These are phyloP conservation scores for Eupithecia pulchellata DNA, from an alignment of 2,888 invertebrate species.

Conservation along the genomic window DNA sequence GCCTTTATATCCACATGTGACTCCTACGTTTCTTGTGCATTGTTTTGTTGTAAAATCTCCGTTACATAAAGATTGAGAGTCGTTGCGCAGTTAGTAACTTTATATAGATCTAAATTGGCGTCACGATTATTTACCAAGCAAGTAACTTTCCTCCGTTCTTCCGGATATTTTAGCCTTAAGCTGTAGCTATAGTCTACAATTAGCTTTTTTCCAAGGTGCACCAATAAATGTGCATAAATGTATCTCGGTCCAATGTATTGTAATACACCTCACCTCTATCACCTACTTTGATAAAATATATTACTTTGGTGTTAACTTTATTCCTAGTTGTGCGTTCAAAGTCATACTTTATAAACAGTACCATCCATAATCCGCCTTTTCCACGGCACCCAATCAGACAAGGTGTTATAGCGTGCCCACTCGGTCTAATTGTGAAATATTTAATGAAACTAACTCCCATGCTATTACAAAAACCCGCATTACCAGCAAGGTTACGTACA, in stretches of 20 bases:
- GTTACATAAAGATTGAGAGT: conserved; percentile 19
- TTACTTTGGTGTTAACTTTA: too few relatives aligned
- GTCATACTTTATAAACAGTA: neutral
- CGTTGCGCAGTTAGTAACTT: neutral
- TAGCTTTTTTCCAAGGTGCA: too few relatives aligned
- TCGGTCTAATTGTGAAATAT: conserved; percentile 38
- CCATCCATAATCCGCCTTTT: neutral
- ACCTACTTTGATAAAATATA: too few relatives aligned
- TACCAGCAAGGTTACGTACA: conserved; percentile 34
- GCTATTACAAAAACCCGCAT: conserved; percentile 41
- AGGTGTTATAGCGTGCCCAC: conserved; percentile 1
- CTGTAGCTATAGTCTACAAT: too few relatives aligned
- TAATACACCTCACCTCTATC: too few relatives aligned
- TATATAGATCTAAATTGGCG: neutral
- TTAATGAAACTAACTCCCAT: conserved; percentile 36
- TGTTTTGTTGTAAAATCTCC: conserved; percentile 36
- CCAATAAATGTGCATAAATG: too few relatives aligned
- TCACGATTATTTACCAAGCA: neutral
- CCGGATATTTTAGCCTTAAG: too few relatives aligned
- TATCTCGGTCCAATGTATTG: too few relatives aligned
- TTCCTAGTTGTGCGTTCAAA: neutral
- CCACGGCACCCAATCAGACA: neutral
- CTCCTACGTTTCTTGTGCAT: conserved; percentile 37
- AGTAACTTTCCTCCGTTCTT: too few relatives aligned
- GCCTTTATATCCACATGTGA: conserved; percentile 31